Percentiles rank a stretch among this genome's conserved stretches.
phyloP scores from a whole-genome alignment of 2,888 invertebrate species.

The Oscheius sp. region DNA sequence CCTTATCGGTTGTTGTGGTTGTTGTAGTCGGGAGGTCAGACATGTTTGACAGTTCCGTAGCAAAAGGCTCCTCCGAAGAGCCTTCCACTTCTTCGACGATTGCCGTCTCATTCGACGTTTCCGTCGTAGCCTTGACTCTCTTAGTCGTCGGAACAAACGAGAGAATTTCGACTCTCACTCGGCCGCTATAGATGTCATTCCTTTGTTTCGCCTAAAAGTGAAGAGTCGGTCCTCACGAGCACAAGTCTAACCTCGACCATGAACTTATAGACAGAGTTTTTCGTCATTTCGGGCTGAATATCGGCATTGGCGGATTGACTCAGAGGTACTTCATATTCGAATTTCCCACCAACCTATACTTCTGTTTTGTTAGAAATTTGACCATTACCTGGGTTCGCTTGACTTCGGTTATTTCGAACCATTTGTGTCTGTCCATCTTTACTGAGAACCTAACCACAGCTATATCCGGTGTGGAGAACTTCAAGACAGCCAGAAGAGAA shows the following conservation, averaged over 20 bases:
- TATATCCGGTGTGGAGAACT: neutral
- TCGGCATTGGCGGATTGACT: conserved; percentile 1
- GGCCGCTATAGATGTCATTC: neutral
- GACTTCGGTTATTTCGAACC: conserved; percentile 58
- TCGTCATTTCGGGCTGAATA: conserved; percentile 11
- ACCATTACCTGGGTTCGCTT: conserved; percentile 45
- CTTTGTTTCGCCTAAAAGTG: conserved; percentile 14
- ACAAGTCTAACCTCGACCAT: conserved; percentile 9
- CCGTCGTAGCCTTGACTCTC: conserved; percentile 23
- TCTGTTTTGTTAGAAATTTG: neutral
- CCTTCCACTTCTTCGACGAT: neutral
- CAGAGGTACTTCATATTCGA: conserved; percentile 16
- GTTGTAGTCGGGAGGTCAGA: neutral
- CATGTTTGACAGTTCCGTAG: neutral
- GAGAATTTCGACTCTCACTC: conserved; percentile 55
- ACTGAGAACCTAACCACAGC: conserved; percentile 46
- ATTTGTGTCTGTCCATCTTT: conserved; percentile 50
- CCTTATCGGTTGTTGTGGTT: neutral
- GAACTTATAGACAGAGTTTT: conserved; percentile 33
- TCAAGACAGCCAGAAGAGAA: conserved; percentile 12
- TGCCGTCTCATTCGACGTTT: neutral
- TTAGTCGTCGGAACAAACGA: conserved; percentile 48
- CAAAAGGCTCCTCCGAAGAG: neutral
- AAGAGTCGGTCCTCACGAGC: neutral
- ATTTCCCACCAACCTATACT: conserved; percentile 4